Evolutionary conservation across 2,888 invertebrate genomes (phyloP).

Genomic region (Drosophila affinis): DNA sequence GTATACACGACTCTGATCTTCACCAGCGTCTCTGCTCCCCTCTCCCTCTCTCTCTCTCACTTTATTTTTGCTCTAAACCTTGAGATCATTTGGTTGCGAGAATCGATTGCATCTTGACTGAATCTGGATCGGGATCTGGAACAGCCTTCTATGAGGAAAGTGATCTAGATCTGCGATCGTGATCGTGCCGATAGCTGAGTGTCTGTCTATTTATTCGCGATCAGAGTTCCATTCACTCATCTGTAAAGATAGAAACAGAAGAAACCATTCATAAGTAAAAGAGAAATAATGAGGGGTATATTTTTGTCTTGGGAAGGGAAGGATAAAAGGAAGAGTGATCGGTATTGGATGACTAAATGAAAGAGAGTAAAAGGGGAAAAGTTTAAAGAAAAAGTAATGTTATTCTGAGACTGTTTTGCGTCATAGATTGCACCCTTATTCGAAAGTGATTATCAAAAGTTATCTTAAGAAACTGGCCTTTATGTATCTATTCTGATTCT

Average conservation of each 20-base stretch:
- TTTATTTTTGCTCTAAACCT: slow-evolving; percentile 25
- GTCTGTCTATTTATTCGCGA: slow-evolving; percentile 50
- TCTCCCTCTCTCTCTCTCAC: slow-evolving; percentile 15
- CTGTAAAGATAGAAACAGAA: slow-evolving; percentile 40
- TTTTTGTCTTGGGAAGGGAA: not conserved
- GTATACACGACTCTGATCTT: slow-evolving; percentile 42
- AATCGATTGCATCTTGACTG: slow-evolving; percentile 60
- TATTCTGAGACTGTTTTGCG: too few species aligned
- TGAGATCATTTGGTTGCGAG: slow-evolving; percentile 81
- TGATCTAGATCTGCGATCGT: slow-evolving; percentile 9
- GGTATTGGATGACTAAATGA: not conserved
- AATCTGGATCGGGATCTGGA: not conserved
- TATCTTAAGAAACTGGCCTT: too few species aligned
- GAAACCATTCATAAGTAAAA: slow-evolving; percentile 8
- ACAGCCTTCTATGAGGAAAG: slow-evolving; percentile 6
- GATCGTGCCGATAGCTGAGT: slow-evolving; percentile 32
- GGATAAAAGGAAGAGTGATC: not conserved
- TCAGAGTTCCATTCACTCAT: slow-evolving; percentile 73
- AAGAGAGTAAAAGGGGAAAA: not conserved
- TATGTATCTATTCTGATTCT: too few species aligned
- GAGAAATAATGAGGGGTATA: not conserved
- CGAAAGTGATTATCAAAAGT: too few species aligned
- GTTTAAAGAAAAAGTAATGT: too few species aligned
- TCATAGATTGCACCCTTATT: too few species aligned
- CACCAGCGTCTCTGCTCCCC: slow-evolving; percentile 1